Conservation (phyloP, 2,888 invertebrate genomes). For the Lasioglossum zephyrum region DNA sequence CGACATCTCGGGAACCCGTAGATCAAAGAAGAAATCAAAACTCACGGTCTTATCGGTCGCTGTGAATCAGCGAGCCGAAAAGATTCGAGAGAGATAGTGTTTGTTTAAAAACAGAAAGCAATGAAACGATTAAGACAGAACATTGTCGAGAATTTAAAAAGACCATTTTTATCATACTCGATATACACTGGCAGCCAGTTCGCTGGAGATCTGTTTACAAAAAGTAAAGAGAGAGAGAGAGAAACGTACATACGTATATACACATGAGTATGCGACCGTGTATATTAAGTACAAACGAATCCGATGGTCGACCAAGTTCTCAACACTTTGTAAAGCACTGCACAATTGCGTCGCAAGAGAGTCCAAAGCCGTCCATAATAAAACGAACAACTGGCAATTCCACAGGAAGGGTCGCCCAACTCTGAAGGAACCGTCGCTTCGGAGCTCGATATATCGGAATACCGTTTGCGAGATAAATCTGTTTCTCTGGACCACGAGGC, state of each 20-base stretch:
- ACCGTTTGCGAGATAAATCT: neutral
- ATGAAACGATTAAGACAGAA: slow-evolving; percentile 4
- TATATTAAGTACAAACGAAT: slow-evolving; percentile 44
- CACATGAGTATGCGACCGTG: slow-evolving; percentile 1
- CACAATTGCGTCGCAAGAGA: neutral
- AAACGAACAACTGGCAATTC: neutral
- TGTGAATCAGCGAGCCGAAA: neutral
- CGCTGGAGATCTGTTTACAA: slow-evolving; percentile 21
- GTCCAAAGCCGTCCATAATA: neutral
- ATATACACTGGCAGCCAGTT: slow-evolving; percentile 27
- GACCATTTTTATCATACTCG: neutral
- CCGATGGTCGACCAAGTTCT: neutral
- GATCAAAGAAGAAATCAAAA: neutral
- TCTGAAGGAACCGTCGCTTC: neutral
- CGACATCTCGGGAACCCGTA: neutral
- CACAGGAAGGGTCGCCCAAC: neutral
- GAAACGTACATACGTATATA: neutral
- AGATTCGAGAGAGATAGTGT: neutral
- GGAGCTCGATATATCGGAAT: neutral
- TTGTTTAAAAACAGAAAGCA: slow-evolving; percentile 10
- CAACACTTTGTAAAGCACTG: neutral
- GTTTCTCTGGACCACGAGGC: neutral
- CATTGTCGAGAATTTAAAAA: slow-evolving; percentile 23
- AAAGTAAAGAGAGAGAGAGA: neutral
- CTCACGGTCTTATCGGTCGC: neutral